Base-by-base conservation (phyloP, 2,113 vertebrate species). In the Mirounga angustirostris region DNA sequence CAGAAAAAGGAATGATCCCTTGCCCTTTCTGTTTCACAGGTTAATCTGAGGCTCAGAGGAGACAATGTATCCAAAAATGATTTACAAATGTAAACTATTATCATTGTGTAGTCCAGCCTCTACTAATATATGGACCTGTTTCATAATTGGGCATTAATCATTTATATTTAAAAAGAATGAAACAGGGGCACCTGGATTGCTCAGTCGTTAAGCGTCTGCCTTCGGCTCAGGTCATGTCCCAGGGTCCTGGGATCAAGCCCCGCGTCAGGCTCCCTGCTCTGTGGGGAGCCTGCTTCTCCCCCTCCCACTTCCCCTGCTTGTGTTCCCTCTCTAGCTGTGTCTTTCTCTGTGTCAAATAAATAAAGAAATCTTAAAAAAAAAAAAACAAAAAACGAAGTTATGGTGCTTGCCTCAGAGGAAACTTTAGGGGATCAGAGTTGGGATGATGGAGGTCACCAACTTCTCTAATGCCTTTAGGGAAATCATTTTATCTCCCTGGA, bases 111-210 rank as follows among this genome's bases (percentile, higher is more conserved):
- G 36, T 13, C 8, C 8, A 91, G 15, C 30, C 19, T 94, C 28
- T 26, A 92, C 19, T 63, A 54, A 85, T 50, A 87, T 9, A 79
- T 94, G 58, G 82, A 26, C 36, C 43, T 61, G 87, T 46, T 79
- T n/a, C 22, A 18, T 73, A 96, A 81, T 61, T 88, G 65, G 16
- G 33, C 74, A 78, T 96, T 82, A 95, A 74, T 89, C 12, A 63
- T 61, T 96, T 95, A 83, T 91, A 82, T 65, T 94, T 94, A 36
- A 76, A 95, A 89, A 69, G 69, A 84, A 88, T 33, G 28, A 95
- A 97, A 83, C 58, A 86, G 46, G 46, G 46, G 7, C 46, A 8
- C 46, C 46, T 46, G 46, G 46, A 7, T 46, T 7, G 46, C 46
- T 46, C 46, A 46, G 46, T 46, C 46, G 8, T 46, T 46, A 46